Base-by-base conservation (phyloP, 2,113 vertebrate species). In the Colistium nudipinnis region DNA sequence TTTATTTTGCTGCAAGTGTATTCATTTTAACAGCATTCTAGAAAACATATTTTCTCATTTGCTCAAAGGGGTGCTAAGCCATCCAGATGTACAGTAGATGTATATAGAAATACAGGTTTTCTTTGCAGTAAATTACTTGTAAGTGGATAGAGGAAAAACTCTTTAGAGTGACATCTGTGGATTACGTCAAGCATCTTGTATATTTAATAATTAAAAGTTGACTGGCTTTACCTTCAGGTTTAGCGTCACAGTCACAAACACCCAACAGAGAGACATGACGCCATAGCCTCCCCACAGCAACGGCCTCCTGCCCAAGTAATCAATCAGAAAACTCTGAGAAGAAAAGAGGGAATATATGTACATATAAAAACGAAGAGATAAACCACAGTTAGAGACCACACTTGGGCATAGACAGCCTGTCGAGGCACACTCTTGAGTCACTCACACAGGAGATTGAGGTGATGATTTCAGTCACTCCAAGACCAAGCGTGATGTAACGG, bases 381-480 rank as follows among this genome's bases (percentile, higher is more conserved):
- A 3, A 52, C 49, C n/a, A 30, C 38, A 39, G 3, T 39, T 2
- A 39, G 3, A 30, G 9, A 48, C 13, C 2, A 4, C 9, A 19
- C 10, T 25, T 52, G 7, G 24, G 7, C n/a, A 24, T 3, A 44
- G 27, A 44, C 3, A 7, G 30, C 4, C 22, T 3, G 16, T 25
- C 30, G n/a, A n/a, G 33, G 9, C 5, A 9, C 3, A 59, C 2
- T 35, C 10, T 17, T 35, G 4, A 30, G 54, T 52, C 17, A 92
- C 94, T 94, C 88, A 95, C 95, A 87, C 91, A 93, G 24, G 74
- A 41, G 64, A 94, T 24, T 25, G 81, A 92, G 48, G 91, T 87
- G 61, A 94, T n/a, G 33, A 95, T 91, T 81, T 95, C 94, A 0
- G 85, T 69, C 2, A 82, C 35, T 30, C 94, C 94, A n/a, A 94